Conservation (phyloP, 1,140 invertebrate genomes). For the Micrasema longulum region DNA sequence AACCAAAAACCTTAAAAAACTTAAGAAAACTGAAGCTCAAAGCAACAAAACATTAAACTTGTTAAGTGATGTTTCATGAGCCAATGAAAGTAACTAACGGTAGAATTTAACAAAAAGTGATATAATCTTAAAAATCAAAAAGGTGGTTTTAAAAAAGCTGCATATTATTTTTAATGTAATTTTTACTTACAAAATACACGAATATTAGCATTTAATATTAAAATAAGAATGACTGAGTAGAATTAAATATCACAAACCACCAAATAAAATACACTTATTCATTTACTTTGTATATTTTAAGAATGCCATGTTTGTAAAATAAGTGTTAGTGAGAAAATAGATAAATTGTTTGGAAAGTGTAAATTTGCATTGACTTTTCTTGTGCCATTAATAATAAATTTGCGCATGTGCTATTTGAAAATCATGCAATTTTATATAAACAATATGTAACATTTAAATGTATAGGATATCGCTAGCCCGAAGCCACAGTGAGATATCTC, state of each 20-base stretch:
- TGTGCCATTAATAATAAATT: no score
- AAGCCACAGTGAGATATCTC: no score
- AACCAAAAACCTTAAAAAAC: conserved; percentile 59
- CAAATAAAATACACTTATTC: neutral
- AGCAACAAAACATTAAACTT: conserved; percentile 18
- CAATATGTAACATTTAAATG: no score
- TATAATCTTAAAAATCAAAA: conserved; percentile 17
- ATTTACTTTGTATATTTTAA: no score
- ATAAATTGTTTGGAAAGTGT: no score
- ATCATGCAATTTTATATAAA: no score
- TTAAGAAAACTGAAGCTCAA: conserved; percentile 4
- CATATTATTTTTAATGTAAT: conserved; percentile 7
- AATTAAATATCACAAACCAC: conserved; percentile 6
- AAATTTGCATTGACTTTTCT: no score
- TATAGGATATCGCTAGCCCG: no score
- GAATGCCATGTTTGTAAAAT: neutral
- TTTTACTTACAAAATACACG: neutral
- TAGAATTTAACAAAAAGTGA: conserved; percentile 39
- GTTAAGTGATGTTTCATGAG: conserved; percentile 37
- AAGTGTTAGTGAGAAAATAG: neutral
- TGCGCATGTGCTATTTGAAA: no score
- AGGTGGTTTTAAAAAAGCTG: conserved; percentile 28
- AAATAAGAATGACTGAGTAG: conserved; percentile 38
- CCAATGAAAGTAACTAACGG: neutral
- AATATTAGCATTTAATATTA: conserved; percentile 2